Percentiles rank a stretch among this genome's conserved stretches.
Conservation (phyloP, 2,888 invertebrate genomes). For the Sphaerophoria taeniata region DNA sequence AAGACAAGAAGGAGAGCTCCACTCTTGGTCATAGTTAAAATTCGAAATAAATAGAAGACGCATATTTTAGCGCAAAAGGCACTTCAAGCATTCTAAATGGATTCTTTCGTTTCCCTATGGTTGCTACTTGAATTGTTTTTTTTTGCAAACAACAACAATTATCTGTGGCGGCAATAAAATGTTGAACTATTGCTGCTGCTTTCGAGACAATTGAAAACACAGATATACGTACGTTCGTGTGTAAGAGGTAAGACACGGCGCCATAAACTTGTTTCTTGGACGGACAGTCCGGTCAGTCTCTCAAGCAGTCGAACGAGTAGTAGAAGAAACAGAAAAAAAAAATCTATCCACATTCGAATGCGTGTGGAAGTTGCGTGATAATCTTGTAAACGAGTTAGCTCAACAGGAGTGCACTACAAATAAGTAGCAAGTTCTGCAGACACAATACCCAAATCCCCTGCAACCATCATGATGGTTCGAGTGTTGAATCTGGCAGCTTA, state of each 20-base stretch:
- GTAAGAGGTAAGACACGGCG: slow-evolving; percentile 61
- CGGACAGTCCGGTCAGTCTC: neutral
- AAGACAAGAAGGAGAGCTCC: neutral
- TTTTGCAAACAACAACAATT: slow-evolving; percentile 44
- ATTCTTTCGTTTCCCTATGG: neutral
- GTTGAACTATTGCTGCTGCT: slow-evolving; percentile 42
- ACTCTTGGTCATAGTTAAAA: slow-evolving; percentile 6
- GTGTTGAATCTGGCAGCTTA: slow-evolving; percentile 28
- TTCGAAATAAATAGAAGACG: slow-evolving; percentile 30
- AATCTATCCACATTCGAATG: slow-evolving; percentile 58
- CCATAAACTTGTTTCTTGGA: slow-evolving; percentile 73
- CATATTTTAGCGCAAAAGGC: slow-evolving; percentile 38
- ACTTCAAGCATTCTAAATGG: slow-evolving; percentile 47
- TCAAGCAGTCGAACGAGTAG: neutral
- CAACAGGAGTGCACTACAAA: slow-evolving; percentile 73
- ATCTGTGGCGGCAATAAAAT: slow-evolving; percentile 67
- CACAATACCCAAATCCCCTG: slow-evolving; percentile 56
- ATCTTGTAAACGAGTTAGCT: slow-evolving; percentile 75
- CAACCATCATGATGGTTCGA: slow-evolving; percentile 10
- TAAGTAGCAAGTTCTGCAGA: slow-evolving; percentile 50
- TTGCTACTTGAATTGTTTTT: slow-evolving; percentile 5
- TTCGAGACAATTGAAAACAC: slow-evolving; percentile 67
- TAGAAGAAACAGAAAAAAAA: neutral
- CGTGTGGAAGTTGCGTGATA: slow-evolving; percentile 74
- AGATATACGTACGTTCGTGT: slow-evolving; percentile 38